phyloP scores from a whole-genome alignment of 2,797 vertebrate genomes.

The Lutra lutra region DNA sequence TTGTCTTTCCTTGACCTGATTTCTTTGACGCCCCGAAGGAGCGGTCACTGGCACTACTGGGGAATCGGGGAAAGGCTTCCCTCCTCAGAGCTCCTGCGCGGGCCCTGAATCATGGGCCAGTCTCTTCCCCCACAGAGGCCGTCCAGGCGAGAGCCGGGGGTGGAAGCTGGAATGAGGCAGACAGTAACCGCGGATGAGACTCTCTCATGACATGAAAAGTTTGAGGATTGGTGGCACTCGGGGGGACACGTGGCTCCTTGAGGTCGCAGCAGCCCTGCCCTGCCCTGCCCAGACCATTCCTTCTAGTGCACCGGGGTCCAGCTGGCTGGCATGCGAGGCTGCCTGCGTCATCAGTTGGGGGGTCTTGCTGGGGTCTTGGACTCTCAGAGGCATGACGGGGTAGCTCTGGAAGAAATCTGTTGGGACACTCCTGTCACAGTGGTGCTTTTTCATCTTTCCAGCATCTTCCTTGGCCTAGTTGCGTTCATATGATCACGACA shows the following conservation, averaged over 20 bases:
- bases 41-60: background rate
- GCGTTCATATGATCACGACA: background rate
- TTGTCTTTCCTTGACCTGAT: background rate
- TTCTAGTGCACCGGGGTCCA: background rate
- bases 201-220: background rate
- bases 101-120: rapidly evolving
- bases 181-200: background rate
- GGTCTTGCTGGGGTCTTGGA: background rate
- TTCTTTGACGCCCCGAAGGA: background rate
- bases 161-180: background rate
- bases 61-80: too few relatives aligned
- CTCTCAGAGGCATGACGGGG: background rate
- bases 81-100: background rate
- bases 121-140: background rate
- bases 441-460: background rate
- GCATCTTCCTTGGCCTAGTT: background rate
- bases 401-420: background rate
- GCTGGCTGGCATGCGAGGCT: background rate
- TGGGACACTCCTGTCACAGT: background rate
- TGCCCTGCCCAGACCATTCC: background rate
- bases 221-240: background rate
- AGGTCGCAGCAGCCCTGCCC: background rate
- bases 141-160: rapidly evolving
- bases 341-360: background rate
- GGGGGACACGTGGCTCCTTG: background rate